Percentiles rank a stretch among this genome's conserved stretches.
These are phyloP conservation scores for Dicerorhinus sumatrensis DNA, from an alignment of 2,113 vertebrate genomes.

Conservation along the genomic window DNA sequence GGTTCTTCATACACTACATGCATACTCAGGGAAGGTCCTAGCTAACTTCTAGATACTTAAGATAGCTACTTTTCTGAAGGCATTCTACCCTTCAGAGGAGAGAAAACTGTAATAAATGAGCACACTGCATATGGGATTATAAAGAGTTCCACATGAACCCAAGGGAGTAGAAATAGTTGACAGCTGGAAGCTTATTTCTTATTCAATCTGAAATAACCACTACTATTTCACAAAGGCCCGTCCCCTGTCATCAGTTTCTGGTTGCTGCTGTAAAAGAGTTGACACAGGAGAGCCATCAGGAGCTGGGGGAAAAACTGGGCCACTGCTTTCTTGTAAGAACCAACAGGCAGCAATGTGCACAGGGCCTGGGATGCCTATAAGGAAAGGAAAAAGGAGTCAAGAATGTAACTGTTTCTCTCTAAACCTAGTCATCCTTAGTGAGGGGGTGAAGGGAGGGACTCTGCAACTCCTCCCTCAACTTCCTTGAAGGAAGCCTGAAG, in stretches of 20 bases:
- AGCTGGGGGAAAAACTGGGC: slow-evolving; percentile 75
- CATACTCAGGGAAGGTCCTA: not conserved
- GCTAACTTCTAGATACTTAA: not conserved
- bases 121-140: not conserved
- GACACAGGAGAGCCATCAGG: slow-evolving; percentile 72
- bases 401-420: not conserved
- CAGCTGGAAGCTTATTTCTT: not conserved
- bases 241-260: accelerated
- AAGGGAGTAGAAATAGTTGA: not conserved
- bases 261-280: slow-evolving; percentile 57
- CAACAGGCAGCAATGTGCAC: slow-evolving; percentile 53
- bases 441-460: not conserved
- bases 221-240: slow-evolving; percentile 20
- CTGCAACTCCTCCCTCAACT: too few relatives aligned
- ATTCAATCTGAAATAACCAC: not conserved
- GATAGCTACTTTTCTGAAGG: not conserved
- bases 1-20: not conserved
- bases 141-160: not conserved
- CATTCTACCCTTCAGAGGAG: not conserved
- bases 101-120: not conserved
- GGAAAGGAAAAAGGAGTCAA: not conserved
- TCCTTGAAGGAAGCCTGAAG: not conserved
- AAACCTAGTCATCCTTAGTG: not conserved
- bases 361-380: slow-evolving; percentile 76
- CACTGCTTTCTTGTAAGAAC: slow-evolving; percentile 66